Conservation (phyloP, 2,888 invertebrate species). For the Bellardia pandia region DNA sequence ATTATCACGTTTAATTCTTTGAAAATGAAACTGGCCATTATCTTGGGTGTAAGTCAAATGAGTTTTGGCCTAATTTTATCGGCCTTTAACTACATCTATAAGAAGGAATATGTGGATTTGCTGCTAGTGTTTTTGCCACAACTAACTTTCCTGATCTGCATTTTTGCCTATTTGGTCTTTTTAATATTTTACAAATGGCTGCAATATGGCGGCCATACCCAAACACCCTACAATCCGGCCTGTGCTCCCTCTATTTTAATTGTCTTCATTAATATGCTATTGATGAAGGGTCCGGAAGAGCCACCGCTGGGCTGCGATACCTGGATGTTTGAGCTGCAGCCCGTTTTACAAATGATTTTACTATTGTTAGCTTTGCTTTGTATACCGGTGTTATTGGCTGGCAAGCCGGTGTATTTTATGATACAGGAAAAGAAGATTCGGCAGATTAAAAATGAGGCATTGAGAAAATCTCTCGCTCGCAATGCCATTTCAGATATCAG, state of each 20-base stretch:
- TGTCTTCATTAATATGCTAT: slow-evolving; percentile 91
- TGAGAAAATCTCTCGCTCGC: slow-evolving; percentile 40
- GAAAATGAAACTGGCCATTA: slow-evolving; percentile 98
- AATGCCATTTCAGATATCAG: slow-evolving; percentile 75
- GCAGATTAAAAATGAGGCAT: slow-evolving; percentile 66
- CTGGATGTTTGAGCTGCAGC: slow-evolving; percentile 89
- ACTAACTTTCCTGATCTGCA: slow-evolving; percentile 91
- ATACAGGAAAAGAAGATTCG: slow-evolving; percentile 85
- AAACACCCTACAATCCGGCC: slow-evolving; percentile 80
- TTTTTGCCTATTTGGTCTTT: slow-evolving; percentile 95
- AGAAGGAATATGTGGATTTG: slow-evolving; percentile 87
- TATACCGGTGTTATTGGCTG: slow-evolving; percentile 95
- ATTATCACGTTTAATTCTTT: slow-evolving; percentile 96
- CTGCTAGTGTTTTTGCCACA: slow-evolving; percentile 95
- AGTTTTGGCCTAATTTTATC: slow-evolving; percentile 94
- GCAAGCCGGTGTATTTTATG: slow-evolving; percentile 92
- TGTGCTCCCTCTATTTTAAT: slow-evolving; percentile 91
- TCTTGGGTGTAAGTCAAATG: slow-evolving; percentile 97
- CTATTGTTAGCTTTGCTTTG: slow-evolving; percentile 91
- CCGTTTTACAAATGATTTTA: slow-evolving; percentile 89
- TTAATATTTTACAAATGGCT: slow-evolving; percentile 97
- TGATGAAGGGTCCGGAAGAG: slow-evolving; percentile 85
- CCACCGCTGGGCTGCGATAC: slow-evolving; percentile 84
- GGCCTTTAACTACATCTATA: slow-evolving; percentile 89
- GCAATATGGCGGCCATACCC: slow-evolving; percentile 86